Evolutionary conservation across 2,888 invertebrate species (phyloP), one percentile per base, ranked within the genome.

Genomic region (Ernsta delagoae): DNA sequence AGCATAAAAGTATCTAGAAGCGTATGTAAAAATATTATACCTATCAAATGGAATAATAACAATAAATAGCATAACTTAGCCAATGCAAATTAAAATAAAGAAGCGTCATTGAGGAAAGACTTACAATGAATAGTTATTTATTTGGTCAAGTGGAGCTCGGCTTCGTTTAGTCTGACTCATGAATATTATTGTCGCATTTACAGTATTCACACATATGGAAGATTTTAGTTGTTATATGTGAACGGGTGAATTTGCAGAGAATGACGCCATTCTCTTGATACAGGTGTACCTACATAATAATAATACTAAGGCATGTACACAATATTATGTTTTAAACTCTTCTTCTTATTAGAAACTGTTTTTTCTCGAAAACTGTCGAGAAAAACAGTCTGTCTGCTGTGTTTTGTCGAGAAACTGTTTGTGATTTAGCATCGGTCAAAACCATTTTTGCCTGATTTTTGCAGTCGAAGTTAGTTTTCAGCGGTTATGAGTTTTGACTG

Each of bases 151-250:
- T 91, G 92, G 78, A 63, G 41, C 76, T 68, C 68, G 59, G 73
- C 72, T 75, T 75, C 73, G 78, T 71, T 78, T 71, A 69, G 77
- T 78, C 83, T 92, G 92, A 92, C 83, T 92, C 92, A 92, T 79
- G 79, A 85, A 86, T 89, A 90, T 88, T 90, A 90, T 89, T 89
- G 90, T 88, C 89, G 82, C 84, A 86, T 86, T 85, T 85, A 85
- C 83, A 86, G 82, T 84, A 86, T 86, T 85, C 86, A 85, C 83
- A 86, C 84, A 82, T 86, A 84, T 82, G 81, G 85, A 83, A 83
- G 84, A 84, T 86, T 89, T 89, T 85, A 82, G 83, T 83, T 83
- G 87, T 87, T 86, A 86, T 89, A 86, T 84, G 83, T 83, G 85
- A 85, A 83, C 83, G 81, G 75, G 81, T 70, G 82, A 84, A 88